Conservation (phyloP, 2,888 invertebrate species). For the Acanthosepion pharaonis region DNA sequence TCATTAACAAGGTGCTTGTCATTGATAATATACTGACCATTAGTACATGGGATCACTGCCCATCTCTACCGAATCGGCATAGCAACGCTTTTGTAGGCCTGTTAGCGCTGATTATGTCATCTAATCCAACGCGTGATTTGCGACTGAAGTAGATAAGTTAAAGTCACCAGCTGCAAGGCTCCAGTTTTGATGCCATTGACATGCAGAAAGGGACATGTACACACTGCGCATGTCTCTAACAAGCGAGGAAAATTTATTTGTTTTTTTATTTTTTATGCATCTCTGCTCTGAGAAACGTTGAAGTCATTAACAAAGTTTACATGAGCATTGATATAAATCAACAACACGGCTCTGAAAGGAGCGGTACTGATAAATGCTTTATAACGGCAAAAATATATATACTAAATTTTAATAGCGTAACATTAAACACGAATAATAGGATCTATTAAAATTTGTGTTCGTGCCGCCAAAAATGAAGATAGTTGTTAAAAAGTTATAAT, state of each 20-base stretch:
- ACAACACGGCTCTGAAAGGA: not conserved
- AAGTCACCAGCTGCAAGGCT: not conserved
- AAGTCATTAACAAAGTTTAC: not conserved
- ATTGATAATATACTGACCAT: too few relatives aligned
- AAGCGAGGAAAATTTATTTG: not conserved
- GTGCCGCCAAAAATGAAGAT: too few relatives aligned
- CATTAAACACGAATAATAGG: not conserved
- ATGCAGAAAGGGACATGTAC: not conserved
- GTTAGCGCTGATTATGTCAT: too few relatives aligned
- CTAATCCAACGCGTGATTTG: conserved; percentile 13
- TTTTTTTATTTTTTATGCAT: not conserved
- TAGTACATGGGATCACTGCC: not conserved
- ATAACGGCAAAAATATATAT: not conserved
- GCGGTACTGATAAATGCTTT: not conserved
- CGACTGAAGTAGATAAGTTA: not conserved
- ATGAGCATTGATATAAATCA: not conserved
- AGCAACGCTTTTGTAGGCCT: not conserved
- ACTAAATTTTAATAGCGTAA: not conserved
- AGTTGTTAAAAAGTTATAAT: too few relatives aligned
- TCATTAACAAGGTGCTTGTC: not conserved
- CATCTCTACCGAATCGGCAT: not conserved
- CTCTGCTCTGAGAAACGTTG: not conserved
- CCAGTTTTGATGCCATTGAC: too few relatives aligned
- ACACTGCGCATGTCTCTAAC: too few relatives aligned
- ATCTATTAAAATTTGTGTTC: not conserved